Conservation (phyloP, 2,113 vertebrate genomes). For the Misgurnus anguillicaudatus region DNA sequence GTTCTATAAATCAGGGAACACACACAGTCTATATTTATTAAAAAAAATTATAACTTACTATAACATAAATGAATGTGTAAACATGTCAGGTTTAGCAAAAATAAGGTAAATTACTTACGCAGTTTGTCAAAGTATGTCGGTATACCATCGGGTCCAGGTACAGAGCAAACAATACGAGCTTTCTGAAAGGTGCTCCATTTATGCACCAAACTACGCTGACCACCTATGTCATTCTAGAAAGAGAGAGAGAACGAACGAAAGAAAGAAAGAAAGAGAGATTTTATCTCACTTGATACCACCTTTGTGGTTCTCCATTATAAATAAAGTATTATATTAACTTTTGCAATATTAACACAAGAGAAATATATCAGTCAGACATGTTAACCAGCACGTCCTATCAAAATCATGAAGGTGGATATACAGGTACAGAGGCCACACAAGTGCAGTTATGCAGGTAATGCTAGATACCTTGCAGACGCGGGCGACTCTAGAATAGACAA, state of each 20-base stretch:
- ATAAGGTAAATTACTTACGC: slow-evolving; percentile 75
- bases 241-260: slow-evolving; percentile 2
- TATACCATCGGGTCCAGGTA: slow-evolving; percentile 77
- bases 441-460: slow-evolving; percentile 38
- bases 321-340: no score
- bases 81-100: not conserved
- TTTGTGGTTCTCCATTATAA: not conserved
- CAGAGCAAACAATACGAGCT: slow-evolving; percentile 78
- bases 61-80: not conserved
- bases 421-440: slow-evolving; percentile 14
- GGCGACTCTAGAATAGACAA: slow-evolving; percentile 79
- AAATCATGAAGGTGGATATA: slow-evolving; percentile 39
- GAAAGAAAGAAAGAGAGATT: slow-evolving; percentile 14
- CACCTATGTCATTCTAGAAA: slow-evolving; percentile 78
- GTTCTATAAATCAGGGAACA: slow-evolving; percentile 28
- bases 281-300: not conserved
- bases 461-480: slow-evolving; percentile 78
- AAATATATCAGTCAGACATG: slow-evolving; percentile 22
- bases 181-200: slow-evolving; percentile 85
- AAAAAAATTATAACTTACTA: slow-evolving; percentile 19
- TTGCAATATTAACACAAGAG: not conserved
- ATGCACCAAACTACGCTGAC: slow-evolving; percentile 80
- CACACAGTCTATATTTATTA: slow-evolving; percentile 10
- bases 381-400: slow-evolving; percentile 50
- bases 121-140: slow-evolving; percentile 82